These are phyloP conservation scores for Bursaphelenchus mucronatus DNA, from an alignment of 1,140 invertebrate genomes.

Conservation along the genomic window DNA sequence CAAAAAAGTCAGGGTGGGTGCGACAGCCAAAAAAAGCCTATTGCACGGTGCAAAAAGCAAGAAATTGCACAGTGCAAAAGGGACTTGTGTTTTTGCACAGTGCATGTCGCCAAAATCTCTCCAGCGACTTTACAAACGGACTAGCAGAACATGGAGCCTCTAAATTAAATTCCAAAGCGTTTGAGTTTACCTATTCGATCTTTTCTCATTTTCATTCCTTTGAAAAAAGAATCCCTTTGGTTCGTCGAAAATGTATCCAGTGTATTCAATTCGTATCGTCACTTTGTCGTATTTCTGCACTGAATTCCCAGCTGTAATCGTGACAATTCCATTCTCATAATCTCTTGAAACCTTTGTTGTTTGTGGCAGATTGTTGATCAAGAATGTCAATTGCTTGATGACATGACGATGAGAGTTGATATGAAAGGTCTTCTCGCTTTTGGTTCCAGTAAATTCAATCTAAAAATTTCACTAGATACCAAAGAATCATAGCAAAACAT, in stretches of 20 bases:
- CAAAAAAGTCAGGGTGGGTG: too few relatives aligned
- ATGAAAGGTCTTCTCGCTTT: neutral
- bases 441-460: constrained; percentile 5
- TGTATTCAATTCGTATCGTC: constrained; percentile 14
- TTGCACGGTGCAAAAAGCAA: too few relatives aligned
- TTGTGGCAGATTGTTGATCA: neutral
- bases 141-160: too few relatives aligned
- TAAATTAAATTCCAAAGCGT: too few relatives aligned
- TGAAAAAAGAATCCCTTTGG: neutral
- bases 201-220: too few relatives aligned
- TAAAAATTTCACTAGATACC: neutral
- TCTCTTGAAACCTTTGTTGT: neutral
- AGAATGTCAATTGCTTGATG: neutral
- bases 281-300: neutral
- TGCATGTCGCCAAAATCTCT: too few relatives aligned
- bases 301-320: neutral
- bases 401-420: constrained; percentile 16
- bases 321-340: constrained; percentile 13
- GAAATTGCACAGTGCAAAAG: too few relatives aligned
- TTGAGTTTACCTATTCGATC: too few relatives aligned
- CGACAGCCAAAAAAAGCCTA: too few relatives aligned
- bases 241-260: constrained; percentile 32
- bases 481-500: neutral
- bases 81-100: too few relatives aligned
- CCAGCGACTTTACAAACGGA: too few relatives aligned